Percentiles rank a stretch among this genome's conserved stretches.
Evolutionary conservation across 2,113 vertebrate species (phyloP).

Genomic region (Rutilus rutilus): DNA sequence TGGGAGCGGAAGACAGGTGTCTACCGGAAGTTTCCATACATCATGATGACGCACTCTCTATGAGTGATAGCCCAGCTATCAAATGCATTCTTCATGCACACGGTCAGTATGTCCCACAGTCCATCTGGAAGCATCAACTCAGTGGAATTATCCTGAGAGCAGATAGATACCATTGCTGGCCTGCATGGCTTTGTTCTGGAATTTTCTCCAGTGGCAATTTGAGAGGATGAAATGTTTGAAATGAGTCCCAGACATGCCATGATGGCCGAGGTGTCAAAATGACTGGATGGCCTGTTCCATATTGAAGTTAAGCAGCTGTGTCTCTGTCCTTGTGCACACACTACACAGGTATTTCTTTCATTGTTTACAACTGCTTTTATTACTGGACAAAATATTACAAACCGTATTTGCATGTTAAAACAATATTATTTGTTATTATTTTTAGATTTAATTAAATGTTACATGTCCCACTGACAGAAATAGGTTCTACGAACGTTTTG

Average conservation of each 20-base stretch:
- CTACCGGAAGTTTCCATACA: not conserved
- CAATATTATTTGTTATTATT: too few relatives aligned
- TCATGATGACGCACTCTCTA: not conserved
- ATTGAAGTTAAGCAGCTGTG: conserved; percentile 1
- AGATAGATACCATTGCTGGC: conserved; percentile 38
- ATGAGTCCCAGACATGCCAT: conserved; percentile 16
- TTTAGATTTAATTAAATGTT: too few relatives aligned
- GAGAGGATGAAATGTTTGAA: conserved; percentile 22
- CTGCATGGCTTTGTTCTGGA: conserved; percentile 57
- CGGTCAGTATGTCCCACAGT: conserved; percentile 47
- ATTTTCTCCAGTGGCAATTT: conserved; percentile 30
- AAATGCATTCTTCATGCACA: conserved; percentile 42
- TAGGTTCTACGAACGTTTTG: too few relatives aligned
- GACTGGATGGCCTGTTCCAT: not conserved
- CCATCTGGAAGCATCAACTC: conserved; percentile 53
- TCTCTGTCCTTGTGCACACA: not conserved
- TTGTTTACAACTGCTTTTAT: not conserved
- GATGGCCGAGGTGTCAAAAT: conserved; percentile 36
- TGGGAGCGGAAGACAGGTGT: not conserved
- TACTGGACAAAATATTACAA: not conserved
- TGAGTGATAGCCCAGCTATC: not conserved
- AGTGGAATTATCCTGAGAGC: conserved; percentile 51
- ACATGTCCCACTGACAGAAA: too few relatives aligned
- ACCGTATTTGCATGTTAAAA: not conserved
- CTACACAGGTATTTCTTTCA: not conserved